Percentiles rank a stretch among this genome's conserved stretches.
Evolutionary conservation across 2,797 vertebrate genomes (phyloP).

Genomic region (Coendou prehensilis): DNA sequence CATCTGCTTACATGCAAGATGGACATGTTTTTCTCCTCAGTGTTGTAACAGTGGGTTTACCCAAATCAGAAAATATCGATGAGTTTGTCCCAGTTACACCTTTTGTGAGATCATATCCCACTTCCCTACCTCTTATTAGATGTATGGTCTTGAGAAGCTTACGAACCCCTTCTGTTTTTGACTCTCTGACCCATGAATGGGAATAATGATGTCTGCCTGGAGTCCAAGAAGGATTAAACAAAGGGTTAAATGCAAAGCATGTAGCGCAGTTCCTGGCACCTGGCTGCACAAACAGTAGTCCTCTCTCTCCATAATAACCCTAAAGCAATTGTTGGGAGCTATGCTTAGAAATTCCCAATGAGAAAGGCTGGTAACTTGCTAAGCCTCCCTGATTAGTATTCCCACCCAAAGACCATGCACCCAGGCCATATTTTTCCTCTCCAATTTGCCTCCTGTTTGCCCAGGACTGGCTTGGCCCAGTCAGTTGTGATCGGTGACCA

Average conservation of each 20-base stretch:
- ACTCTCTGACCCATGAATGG: neutral
- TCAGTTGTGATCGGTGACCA: neutral
- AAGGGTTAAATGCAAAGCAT: neutral
- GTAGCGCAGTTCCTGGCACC: neutral
- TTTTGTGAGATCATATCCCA: neutral
- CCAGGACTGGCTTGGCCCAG: neutral
- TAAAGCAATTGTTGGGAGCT: neutral
- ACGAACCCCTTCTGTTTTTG: neutral
- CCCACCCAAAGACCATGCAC: neutral
- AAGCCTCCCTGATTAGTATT: neutral
- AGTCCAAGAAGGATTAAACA: neutral
- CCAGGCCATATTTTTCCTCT: neutral
- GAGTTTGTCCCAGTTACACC: neutral
- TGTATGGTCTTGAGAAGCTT: neutral
- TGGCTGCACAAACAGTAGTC: neutral
- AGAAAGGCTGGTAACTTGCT: neutral
- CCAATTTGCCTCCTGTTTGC: neutral
- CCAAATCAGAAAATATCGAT: neutral
- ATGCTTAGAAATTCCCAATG: neutral
- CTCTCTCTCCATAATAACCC: neutral
- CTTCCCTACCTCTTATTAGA: neutral
- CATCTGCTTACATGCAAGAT: constrained; percentile 64
- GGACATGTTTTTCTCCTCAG: constrained; percentile 52
- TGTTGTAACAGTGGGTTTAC: constrained; percentile 20
- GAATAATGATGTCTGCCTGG: neutral